phyloP scores from a whole-genome alignment of 2,113 vertebrate species.

The cat (Felis catus) region F.catus_Fca126_mat1.0 CM031418.1:37750501-37751000 shows the following conservation, averaged over 20 bases:
- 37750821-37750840: constrained; percentile 4
- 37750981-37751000: neutral
- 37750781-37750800: neutral
- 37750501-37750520: neutral
- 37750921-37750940: neutral
- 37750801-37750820: constrained; percentile 29
- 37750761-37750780: neutral
- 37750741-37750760: constrained; percentile 7
- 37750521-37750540: neutral
- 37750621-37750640: neutral
- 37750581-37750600: neutral
- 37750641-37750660: neutral
- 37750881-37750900: neutral
- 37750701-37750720: neutral
- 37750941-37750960: neutral
- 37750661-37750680: constrained; percentile 26
- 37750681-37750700: constrained; percentile 39
- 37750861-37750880: neutral
- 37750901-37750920: neutral
- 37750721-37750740: neutral
- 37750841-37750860: neutral
- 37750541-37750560: neutral
- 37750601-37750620: constrained; percentile 1
- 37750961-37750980: constrained; percentile 21
- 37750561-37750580: neutral